Evolutionary conservation across 2,888 invertebrate genomes (phyloP), one percentile per base, ranked within the genome.

Genomic region (Yponomeuta sedellus): DNA sequence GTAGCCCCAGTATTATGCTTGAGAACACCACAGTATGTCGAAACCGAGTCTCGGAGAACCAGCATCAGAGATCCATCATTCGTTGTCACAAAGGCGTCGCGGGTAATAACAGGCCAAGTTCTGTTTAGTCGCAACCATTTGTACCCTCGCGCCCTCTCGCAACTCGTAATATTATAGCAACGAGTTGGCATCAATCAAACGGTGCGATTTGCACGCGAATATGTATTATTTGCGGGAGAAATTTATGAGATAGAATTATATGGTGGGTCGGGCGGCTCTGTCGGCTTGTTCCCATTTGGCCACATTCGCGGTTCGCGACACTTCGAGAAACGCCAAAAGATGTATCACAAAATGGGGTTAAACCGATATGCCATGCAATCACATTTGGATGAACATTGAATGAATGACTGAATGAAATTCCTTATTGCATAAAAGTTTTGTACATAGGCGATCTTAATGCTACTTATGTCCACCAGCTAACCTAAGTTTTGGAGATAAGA

Each of bases 231-330:
- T 82, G 78, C 77, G 74, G 71, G 71, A 74, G 73, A 80, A 80
- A 82, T 82, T 81, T 82, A 82, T 81, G 81, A 78, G 76, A 79
- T 78, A 77, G 80, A 82, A 82, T 82, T 82, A 81, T 74, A 81
- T 69, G 76, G 74, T 79, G 68, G 73, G 79, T 52, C 56, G 65
- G 34, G 57, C 70, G 70, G 71, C 66, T 70, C n/a, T 61, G 16
- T 0, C n/a, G 78, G 40, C 66, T 34, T 8, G 6, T 8, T 34
- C 34, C 34, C 34, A 34, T 1, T 34, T 10, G 5, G 34, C 34
- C 34, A 34, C 34, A 4, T 5, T 34, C 34, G 34, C 34, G 34
- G 6, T 34, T 34, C 34, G 34, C 6, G 8, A 2, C 34, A 34
- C 34, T 34, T 34, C 34, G 34, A 6, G 34, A 34, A 34, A 34